These are phyloP conservation scores for Adineta ricciae DNA, from an alignment of 2,888 invertebrate genomes.

Conservation along the genomic window DNA sequence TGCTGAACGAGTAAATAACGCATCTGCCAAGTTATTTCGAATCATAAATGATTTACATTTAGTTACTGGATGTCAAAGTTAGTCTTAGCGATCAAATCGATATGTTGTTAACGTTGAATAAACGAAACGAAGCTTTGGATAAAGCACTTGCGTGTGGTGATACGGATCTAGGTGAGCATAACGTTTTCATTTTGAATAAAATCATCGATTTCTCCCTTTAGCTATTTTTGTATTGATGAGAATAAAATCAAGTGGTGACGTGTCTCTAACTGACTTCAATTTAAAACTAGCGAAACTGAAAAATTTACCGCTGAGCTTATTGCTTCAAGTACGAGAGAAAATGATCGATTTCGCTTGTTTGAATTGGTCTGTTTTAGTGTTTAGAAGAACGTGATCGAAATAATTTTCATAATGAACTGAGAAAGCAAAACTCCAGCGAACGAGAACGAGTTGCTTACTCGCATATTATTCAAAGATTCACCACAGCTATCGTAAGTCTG, in stretches of 20 bases:
- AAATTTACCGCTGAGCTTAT: not conserved
- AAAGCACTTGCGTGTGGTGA: not conserved
- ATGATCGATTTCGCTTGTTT: not conserved
- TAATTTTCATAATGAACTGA: not conserved
- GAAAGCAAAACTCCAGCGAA: not conserved
- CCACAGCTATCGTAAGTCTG: not conserved
- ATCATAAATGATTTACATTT: not conserved
- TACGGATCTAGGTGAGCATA: not conserved
- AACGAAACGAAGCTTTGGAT: not conserved
- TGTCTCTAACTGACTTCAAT: not conserved
- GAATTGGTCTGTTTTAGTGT: not conserved
- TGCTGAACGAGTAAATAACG: not conserved
- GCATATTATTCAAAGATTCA: slow-evolving; percentile 1
- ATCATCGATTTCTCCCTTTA: not conserved
- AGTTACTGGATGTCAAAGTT: not conserved
- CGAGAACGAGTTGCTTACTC: not conserved
- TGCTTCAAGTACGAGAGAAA: not conserved
- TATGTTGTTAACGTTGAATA: not conserved
- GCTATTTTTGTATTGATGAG: not conserved
- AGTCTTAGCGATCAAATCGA: not conserved
- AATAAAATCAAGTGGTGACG: not conserved
- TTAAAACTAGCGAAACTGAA: not conserved
- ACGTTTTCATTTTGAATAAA: not conserved
- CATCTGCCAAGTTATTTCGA: no score
- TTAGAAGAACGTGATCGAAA: slow-evolving; percentile 18